These are phyloP conservation scores for Calliopum simillimum DNA, from an alignment of 2,888 invertebrate species.

Conservation along the genomic window DNA sequence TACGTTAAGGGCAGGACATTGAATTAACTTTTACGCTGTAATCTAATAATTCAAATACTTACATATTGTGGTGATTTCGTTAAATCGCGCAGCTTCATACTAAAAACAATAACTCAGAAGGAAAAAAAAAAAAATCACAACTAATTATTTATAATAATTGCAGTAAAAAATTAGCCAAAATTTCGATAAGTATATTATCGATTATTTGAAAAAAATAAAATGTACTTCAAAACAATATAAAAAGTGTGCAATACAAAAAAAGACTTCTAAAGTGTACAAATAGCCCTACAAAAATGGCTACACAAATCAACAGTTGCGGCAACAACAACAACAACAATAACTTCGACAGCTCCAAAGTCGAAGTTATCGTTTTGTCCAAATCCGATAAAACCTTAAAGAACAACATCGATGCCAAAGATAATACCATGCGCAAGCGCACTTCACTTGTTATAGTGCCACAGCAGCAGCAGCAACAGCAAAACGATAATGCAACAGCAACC, in stretches of 20 bases:
- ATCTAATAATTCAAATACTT: no score
- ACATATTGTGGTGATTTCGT: no score
- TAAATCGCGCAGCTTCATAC: conserved; percentile 3
- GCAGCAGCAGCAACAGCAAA: conserved; percentile 32
- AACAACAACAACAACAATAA: conserved; percentile 42
- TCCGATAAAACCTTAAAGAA: conserved; percentile 66
- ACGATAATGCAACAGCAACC: conserved; percentile 10
- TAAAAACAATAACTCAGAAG: neutral
- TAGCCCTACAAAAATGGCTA: conserved; percentile 46
- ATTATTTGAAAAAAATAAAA: conserved; percentile 20
- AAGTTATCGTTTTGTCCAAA: conserved; percentile 63
- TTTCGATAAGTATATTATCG: conserved; percentile 10
- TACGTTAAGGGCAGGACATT: no score
- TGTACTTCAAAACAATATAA: neutral
- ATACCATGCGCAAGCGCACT: conserved; percentile 64
- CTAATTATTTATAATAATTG: neutral
- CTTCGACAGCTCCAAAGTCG: conserved; percentile 58
- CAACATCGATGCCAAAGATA: conserved; percentile 66
- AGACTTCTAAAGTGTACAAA: conserved; percentile 23
- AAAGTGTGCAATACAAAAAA: conserved; percentile 17
- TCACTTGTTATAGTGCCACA: conserved; percentile 65
- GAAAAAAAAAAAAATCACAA: neutral
- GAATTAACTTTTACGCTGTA: no score
- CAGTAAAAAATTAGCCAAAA: neutral
- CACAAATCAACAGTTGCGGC: conserved; percentile 43